Evolutionary conservation across 2,113 vertebrate species (phyloP).

Genomic region (Aegithalos caudatus): DNA sequence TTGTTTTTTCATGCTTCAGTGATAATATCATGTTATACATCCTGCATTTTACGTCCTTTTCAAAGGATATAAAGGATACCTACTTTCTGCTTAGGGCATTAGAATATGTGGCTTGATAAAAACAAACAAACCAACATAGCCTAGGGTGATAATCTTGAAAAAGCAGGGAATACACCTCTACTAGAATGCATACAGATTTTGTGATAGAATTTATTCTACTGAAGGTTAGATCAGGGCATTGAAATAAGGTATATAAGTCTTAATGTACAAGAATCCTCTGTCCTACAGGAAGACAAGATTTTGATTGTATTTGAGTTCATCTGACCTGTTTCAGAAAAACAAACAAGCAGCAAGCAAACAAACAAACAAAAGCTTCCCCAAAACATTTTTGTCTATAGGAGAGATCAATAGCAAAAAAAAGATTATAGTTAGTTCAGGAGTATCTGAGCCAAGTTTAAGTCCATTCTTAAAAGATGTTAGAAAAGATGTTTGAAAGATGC

Average conservation of each 20-base stretch:
- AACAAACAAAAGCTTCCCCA: not conserved
- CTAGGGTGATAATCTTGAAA: not conserved
- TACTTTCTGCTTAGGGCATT: not conserved
- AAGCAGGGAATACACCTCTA: not conserved
- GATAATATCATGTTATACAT: not conserved
- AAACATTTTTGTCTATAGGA: not conserved
- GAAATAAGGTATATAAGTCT: not conserved
- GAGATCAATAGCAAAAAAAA: not conserved
- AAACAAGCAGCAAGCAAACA: not conserved
- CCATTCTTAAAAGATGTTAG: fast-evolving
- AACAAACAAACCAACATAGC: not conserved
- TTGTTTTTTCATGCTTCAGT: not conserved
- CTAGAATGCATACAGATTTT: not conserved
- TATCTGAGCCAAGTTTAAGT: not conserved
- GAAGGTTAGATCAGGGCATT: not conserved
- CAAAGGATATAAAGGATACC: no score
- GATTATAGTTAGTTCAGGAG: not conserved
- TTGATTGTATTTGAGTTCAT: not conserved
- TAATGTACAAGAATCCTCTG: not conserved
- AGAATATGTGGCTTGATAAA: not conserved
- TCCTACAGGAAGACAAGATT: not conserved
- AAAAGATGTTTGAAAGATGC: not conserved
- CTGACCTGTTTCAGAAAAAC: not conserved
- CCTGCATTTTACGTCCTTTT: not conserved
- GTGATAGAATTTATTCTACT: not conserved